phyloP scores from a whole-genome alignment of 2,888 invertebrate genomes.

The Nomada goodeniana region DNA sequence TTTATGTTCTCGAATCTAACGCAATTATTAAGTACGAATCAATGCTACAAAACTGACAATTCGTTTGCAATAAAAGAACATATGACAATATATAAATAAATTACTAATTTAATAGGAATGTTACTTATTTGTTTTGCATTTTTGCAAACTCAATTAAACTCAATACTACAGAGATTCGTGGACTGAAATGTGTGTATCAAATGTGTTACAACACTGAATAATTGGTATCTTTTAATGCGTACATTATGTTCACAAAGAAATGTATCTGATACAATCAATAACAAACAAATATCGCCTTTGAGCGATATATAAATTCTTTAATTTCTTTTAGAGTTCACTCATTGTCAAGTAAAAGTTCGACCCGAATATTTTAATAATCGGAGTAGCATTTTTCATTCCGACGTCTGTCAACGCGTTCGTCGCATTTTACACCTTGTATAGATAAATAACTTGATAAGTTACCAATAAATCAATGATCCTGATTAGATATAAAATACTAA shows the following conservation, averaged over 20 bases:
- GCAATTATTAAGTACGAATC: too few species aligned
- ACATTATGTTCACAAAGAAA: not conserved
- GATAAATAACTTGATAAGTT: not conserved
- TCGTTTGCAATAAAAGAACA: too few species aligned
- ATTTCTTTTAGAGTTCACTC: not conserved
- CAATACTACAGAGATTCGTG: too few species aligned
- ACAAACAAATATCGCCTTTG: not conserved
- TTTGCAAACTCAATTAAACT: too few species aligned
- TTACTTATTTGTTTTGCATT: too few species aligned
- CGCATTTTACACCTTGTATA: not conserved
- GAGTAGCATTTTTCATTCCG: not conserved
- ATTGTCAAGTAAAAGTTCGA: not conserved
- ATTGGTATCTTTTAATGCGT: too few species aligned
- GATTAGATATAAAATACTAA: not conserved
- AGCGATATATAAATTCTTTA: not conserved
- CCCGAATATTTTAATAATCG: constrained; percentile 12
- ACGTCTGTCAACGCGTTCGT: not conserved
- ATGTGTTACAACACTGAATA: too few species aligned
- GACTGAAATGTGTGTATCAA: too few species aligned
- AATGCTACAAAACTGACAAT: too few species aligned
- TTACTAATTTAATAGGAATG: too few species aligned
- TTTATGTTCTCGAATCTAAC: too few species aligned
- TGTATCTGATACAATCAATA: not conserved
- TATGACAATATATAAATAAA: too few species aligned
- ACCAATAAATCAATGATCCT: not conserved